phyloP scores from a whole-genome alignment of 2,888 invertebrate genomes.

The Drosophila kuntzei region DNA sequence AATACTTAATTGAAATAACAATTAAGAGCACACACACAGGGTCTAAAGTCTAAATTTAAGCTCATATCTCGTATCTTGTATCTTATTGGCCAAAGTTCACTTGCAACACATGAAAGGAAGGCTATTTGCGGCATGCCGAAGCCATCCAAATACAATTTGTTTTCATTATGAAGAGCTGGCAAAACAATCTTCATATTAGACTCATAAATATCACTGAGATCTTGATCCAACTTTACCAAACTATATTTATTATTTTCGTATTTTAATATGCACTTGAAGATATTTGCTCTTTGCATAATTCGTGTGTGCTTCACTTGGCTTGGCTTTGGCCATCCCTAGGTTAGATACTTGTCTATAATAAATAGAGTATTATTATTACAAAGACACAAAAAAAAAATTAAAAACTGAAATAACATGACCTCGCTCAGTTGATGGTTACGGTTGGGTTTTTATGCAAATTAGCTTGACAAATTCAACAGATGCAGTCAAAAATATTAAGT shows the following conservation, averaged over 20 bases:
- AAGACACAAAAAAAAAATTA: slow-evolving; percentile 10
- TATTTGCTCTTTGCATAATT: slow-evolving; percentile 23
- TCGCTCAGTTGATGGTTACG: slow-evolving; percentile 20
- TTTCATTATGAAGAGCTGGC: slow-evolving; percentile 43
- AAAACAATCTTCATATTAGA: slow-evolving; percentile 39
- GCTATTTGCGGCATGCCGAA: slow-evolving; percentile 69
- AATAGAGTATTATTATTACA: slow-evolving; percentile 36
- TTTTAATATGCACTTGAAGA: slow-evolving; percentile 31
- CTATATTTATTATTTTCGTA: slow-evolving; percentile 7
- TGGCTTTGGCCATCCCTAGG: slow-evolving; percentile 27
- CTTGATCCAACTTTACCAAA: slow-evolving; percentile 21
- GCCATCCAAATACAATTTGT: slow-evolving; percentile 44
- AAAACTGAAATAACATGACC: slow-evolving; percentile 19
- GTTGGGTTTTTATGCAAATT: slow-evolving; percentile 20
- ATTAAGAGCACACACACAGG: slow-evolving; percentile 43
- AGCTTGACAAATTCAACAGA: slow-evolving; percentile 14
- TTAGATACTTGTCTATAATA: slow-evolving; percentile 30
- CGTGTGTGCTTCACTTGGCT: slow-evolving; percentile 24
- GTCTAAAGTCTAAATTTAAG: slow-evolving; percentile 49
- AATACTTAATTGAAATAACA: slow-evolving; percentile 79
- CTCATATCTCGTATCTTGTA: slow-evolving; percentile 17
- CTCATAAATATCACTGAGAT: slow-evolving; percentile 32
- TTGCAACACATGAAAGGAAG: slow-evolving; percentile 76
- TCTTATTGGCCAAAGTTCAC: slow-evolving; percentile 41
- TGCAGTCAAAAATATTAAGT: slow-evolving; percentile 7